Evolutionary conservation across 2,888 invertebrate species (phyloP).

Genomic region (Tetrapedia diversipes): DNA sequence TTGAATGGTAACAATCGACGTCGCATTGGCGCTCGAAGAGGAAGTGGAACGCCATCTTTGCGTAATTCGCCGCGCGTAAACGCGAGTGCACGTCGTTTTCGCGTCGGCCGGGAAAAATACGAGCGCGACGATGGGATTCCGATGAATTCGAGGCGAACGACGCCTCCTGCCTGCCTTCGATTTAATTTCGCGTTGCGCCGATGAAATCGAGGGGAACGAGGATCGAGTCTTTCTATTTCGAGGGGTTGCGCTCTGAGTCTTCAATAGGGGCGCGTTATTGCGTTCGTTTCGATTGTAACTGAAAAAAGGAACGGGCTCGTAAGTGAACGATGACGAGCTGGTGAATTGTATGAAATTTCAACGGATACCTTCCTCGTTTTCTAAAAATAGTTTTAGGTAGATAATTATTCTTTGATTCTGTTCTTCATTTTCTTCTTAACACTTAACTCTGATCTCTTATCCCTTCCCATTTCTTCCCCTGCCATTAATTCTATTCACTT

Average conservation of each 20-base stretch:
- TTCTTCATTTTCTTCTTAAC: no score
- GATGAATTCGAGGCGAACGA: slow-evolving; percentile 3
- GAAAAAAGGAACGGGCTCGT: no score
- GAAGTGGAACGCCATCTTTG: not conserved
- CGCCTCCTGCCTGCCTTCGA: not conserved
- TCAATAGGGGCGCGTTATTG: no score
- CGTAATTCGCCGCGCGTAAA: slow-evolving; percentile 2
- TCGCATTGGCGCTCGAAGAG: slow-evolving; percentile 3
- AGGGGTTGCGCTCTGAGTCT: not conserved
- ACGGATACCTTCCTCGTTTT: no score
- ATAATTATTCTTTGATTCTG: no score
- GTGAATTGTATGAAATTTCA: no score
- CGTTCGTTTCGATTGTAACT: no score
- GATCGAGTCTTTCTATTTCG: not conserved
- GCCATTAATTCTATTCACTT: no score
- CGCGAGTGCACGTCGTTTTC: slow-evolving; percentile 1
- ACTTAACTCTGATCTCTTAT: no score
- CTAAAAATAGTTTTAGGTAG: no score
- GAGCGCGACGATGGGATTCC: slow-evolving; percentile 6
- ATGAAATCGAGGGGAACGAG: slow-evolving; percentile 6
- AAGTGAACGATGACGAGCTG: no score
- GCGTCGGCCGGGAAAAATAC: not conserved
- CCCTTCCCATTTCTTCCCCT: no score
- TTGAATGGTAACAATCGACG: slow-evolving; percentile 34
- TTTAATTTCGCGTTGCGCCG: slow-evolving; percentile 4